Conservation (phyloP, 2,888 invertebrate species). For the Lithophane leautieri region DNA sequence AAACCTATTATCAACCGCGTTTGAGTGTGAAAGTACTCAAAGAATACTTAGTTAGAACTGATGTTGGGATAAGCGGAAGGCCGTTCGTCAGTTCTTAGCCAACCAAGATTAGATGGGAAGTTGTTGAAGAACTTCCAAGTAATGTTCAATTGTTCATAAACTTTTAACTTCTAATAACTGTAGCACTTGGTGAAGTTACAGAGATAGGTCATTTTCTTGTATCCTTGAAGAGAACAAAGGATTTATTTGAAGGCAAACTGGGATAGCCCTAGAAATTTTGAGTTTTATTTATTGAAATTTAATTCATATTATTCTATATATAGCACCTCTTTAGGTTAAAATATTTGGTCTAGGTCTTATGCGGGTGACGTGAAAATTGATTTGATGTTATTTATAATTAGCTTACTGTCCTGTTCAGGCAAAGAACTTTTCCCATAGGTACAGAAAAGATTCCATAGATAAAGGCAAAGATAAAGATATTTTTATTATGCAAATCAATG, state of each 20-base stretch:
- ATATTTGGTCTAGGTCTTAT: no score
- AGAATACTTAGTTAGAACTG: conserved; percentile 25
- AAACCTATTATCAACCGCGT: conserved; percentile 28
- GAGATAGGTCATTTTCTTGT: not conserved
- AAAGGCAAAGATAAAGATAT: no score
- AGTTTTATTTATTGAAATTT: no score
- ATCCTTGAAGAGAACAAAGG: not conserved
- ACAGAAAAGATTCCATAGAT: no score
- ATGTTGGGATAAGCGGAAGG: not conserved
- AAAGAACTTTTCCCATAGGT: no score
- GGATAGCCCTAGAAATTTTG: not conserved
- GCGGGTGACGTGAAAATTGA: no score
- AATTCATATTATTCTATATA: no score
- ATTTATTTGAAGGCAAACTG: not conserved
- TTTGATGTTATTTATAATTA: no score
- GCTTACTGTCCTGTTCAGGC: not conserved
- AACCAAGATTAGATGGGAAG: conserved; percentile 18
- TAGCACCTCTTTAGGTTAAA: no score
- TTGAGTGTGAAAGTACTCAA: conserved; percentile 34
- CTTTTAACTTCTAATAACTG: not conserved
- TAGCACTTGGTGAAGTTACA: not conserved
- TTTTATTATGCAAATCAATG: no score
- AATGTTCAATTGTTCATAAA: not conserved
- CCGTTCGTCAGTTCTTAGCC: conserved; percentile 6
- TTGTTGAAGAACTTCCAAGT: conserved; percentile 1